These are phyloP conservation scores for Origma solitaria DNA, from an alignment of 2,113 vertebrate species.

Conservation along the genomic window DNA sequence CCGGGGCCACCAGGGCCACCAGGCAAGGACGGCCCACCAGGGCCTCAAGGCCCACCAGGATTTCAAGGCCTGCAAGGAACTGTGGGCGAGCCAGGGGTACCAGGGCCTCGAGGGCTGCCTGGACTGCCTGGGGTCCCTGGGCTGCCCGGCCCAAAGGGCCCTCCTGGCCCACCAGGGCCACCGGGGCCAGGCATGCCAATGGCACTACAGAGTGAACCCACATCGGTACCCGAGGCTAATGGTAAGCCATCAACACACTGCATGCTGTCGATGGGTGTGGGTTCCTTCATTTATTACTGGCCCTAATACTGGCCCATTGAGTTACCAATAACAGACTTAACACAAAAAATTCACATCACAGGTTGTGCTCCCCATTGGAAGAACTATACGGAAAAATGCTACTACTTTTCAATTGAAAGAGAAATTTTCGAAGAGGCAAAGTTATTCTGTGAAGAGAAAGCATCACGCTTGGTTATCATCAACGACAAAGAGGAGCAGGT, in stretches of 20 bases:
- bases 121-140: constrained; percentile 84
- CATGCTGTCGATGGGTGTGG: background rate
- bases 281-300: background rate
- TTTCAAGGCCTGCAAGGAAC: constrained; percentile 82
- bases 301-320: accelerated
- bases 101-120: constrained; percentile 80
- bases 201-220: constrained; percentile 76
- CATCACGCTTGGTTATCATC: constrained; percentile 83
- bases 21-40: constrained; percentile 85
- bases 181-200: constrained; percentile 68
- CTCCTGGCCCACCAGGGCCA: constrained; percentile 63
- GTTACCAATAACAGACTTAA: background rate
- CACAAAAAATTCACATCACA: constrained; percentile 41
- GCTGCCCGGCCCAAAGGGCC: constrained; percentile 78
- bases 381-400: constrained; percentile 86
- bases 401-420: constrained; percentile 85
- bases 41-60: constrained; percentile 84
- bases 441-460: constrained; percentile 75
- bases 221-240: constrained; percentile 48
- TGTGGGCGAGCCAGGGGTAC: constrained; percentile 81
- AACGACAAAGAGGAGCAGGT: constrained; percentile 88
- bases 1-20: constrained; percentile 82
- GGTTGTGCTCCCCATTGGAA: constrained; percentile 85
- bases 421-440: constrained; percentile 84
- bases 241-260: constrained; percentile 50